Evolutionary conservation across 2,888 invertebrate species (phyloP).

Genomic region (Cryptus armator): DNA sequence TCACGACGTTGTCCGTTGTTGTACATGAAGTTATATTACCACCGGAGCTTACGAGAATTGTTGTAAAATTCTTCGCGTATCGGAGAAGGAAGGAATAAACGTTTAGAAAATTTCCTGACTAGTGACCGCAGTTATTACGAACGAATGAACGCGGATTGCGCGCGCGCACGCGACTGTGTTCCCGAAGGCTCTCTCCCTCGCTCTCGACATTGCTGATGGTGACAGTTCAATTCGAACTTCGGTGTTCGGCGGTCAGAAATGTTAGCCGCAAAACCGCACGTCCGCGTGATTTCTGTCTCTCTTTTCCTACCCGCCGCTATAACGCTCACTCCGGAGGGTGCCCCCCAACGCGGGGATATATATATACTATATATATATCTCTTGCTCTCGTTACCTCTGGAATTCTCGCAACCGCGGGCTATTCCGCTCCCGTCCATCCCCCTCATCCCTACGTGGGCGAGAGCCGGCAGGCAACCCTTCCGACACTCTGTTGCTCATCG

Average conservation of each 20-base stretch:
- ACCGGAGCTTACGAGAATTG: background rate
- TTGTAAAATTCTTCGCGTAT: constrained; percentile 11
- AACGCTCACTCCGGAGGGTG: background rate
- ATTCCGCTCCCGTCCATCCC: constrained; percentile 26
- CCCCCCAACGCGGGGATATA: background rate
- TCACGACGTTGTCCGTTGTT: background rate
- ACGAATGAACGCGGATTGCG: constrained; percentile 79
- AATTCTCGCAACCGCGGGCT: constrained; percentile 42
- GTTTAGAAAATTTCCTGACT: constrained; percentile 77
- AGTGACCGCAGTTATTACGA: constrained; percentile 82
- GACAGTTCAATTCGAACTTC: constrained; percentile 85
- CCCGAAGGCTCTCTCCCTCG: constrained; percentile 27
- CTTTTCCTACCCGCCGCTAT: constrained; percentile 63
- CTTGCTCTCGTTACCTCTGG: constrained; percentile 16
- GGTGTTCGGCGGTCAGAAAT: constrained; percentile 84
- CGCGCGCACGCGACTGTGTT: constrained; percentile 72
- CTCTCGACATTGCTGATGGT: constrained; percentile 79
- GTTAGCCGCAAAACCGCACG: constrained; percentile 83
- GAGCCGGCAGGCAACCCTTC: constrained; percentile 21
- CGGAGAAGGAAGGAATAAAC: constrained; percentile 70
- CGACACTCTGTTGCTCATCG: constrained; percentile 68
- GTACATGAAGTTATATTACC: background rate
- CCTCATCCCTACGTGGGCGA: background rate
- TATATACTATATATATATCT: no score
- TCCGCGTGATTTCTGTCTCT: constrained; percentile 82